These are phyloP conservation scores for Orbicella faveolata DNA, from an alignment of 64 coral and sea anemone species.

Conservation along the genomic window DNA sequence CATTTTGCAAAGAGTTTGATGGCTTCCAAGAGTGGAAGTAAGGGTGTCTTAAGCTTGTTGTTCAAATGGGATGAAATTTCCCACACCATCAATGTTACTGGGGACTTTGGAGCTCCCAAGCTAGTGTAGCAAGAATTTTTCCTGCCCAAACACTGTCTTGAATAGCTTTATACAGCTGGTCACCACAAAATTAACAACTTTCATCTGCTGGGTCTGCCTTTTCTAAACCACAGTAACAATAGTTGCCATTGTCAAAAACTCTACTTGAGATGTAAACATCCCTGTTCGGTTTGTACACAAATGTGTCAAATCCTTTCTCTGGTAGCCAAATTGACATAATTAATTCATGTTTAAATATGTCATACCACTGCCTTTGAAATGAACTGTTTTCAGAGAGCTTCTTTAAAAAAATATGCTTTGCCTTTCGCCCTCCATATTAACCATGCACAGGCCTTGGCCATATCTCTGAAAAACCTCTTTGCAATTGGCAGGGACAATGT, in stretches of 20 bases:
- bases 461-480: too few species aligned
- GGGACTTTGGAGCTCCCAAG: conserved; percentile 25
- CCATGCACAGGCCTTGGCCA: too few species aligned
- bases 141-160: conserved; percentile 33
- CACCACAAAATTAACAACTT: neutral
- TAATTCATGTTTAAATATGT: conserved; percentile 10
- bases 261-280: conserved; percentile 8
- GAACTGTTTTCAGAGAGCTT: conserved; percentile 16
- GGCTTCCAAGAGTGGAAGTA: neutral
- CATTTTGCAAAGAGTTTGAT: conserved; percentile 11
- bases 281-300: neutral
- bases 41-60: neutral
- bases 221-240: neutral
- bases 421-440: neutral
- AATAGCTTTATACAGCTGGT: conserved; percentile 32
- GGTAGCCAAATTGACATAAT: conserved; percentile 1
- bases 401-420: conserved; percentile 14
- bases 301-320: conserved; percentile 8
- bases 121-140: conserved; percentile 31
- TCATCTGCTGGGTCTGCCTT: conserved; percentile 7
- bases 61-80: neutral
- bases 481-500: too few species aligned
- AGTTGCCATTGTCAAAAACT: conserved; percentile 19
- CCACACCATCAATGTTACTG: neutral
- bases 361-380: conserved; percentile 14